Conservation (phyloP, 2,113 vertebrate genomes). For the Holacanthus passer region DNA sequence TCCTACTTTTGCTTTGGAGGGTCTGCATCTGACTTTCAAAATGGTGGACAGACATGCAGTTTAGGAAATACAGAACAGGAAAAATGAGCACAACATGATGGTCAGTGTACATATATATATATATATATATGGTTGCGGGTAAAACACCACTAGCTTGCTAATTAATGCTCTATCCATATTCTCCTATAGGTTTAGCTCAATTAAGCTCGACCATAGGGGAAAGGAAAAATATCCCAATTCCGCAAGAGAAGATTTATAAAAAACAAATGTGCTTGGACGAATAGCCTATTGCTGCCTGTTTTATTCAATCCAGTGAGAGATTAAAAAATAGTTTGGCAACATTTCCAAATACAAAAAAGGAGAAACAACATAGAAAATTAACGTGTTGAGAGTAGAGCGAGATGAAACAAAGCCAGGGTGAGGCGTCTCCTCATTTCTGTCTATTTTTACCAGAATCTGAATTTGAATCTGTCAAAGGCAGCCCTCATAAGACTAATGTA, state of each 20-base stretch:
- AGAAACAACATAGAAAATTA: conserved; percentile 6
- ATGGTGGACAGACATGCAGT: neutral
- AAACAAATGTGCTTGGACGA: neutral
- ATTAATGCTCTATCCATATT: neutral
- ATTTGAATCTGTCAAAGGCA: conserved; percentile 72
- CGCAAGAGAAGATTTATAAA: neutral
- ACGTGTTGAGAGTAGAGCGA: conserved; percentile 2
- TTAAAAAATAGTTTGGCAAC: conserved; percentile 15
- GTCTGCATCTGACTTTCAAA: conserved; percentile 10
- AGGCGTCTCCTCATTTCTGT: conserved; percentile 54
- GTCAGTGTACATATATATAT: no score
- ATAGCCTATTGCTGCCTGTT: neutral
- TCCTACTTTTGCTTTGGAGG: neutral
- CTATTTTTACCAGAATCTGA: conserved; percentile 68
- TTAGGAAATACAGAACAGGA: neutral
- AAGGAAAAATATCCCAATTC: neutral
- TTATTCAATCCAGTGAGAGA: conserved; percentile 10
- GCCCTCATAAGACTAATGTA: conserved; percentile 77
- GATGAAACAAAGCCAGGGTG: conserved; percentile 34
- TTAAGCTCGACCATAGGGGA: neutral
- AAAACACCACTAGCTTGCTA: neutral
- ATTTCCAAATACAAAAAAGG: conserved; percentile 20
- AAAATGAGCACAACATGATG: conserved; percentile 16
- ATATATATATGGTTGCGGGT: no score
- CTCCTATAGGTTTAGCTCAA: neutral